Base-by-base conservation (phyloP, 92 coral and sea anemone species). In the Hydrozoanthus gracilis region DNA sequence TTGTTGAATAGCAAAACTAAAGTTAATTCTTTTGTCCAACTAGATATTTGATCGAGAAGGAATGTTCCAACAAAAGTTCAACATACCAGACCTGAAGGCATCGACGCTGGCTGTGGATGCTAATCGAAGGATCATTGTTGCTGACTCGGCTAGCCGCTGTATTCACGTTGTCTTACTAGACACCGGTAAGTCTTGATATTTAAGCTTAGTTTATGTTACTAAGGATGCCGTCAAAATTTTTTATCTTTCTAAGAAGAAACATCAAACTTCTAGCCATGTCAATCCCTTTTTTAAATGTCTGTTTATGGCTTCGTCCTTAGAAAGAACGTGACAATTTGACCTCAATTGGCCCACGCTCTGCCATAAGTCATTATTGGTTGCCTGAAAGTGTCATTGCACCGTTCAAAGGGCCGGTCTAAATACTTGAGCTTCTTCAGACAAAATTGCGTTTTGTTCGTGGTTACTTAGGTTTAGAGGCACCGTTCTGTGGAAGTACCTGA, bases 41-140 rank as follows among this genome's bases (percentile, higher is more conserved):
- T 27, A 96, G 99, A 91, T 96, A 71, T 96, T 96, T 84, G 98
- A 95, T 76, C 94, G 98, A 50, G 99, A 96, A 87, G 99, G 99
- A 12, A 95, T 95, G 95, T 96, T 96, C 87, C 96, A 91, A 15
- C 99, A 94, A 55, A 95, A 96, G 91, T 96, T 95, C 83, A 87
- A 93, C 10, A 96, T 96, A 35, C 94, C 98, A 15, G 98, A 96
- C 72, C 93, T 96, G 0, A 96, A 95, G 64, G 99, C 99, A 7
- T 96, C 99, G 27, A 96, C 99, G 15, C 88, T 96, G 44, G 99
- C 99, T 47, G 96, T 96, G 51, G 99, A 95, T 44, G 99, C 93
- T 73, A 95, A 94, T 78, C 73, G 98, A 52, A 87, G 98, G 79
- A 96, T 96, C 70, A 93, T 96, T 39, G 96, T 96, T 50, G 99